Base-by-base conservation (phyloP, 2,888 invertebrate species). In the Pasiphila rectangulata region DNA sequence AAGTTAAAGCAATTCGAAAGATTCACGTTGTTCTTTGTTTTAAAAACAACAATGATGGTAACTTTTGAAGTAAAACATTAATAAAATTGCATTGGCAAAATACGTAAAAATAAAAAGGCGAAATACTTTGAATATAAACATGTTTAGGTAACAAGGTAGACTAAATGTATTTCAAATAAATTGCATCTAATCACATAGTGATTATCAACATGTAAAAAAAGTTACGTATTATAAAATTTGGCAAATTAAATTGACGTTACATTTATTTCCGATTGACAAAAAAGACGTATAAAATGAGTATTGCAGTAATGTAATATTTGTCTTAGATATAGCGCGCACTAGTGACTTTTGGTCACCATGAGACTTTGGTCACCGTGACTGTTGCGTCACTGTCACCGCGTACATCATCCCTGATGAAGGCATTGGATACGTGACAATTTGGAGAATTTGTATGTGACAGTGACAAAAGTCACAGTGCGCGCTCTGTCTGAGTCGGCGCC, bases 1-100 rank as follows among this genome's bases (percentile, higher is more conserved):
- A 64, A 70, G 75, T 83, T 86, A 86, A 86, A 85, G 85, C 82
- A 74, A 75, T 75, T 75, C 64, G 69, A 78, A 75, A 72, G 72
- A 69, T 73, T 67, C 67, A 67, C 70, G 68, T 75, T 72, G 63
- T 72, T 67, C 76, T 79, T 84, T 63, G 74, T 76, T 83, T 83
- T 83, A 83, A n/a, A n/a, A 88, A 86, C 84, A 84, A 83, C 72
- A 69, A 30, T 69, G 72, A 70, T 88, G 88, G 88, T 88, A 88
- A 88, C 88, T 87, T 67, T 69, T 67, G 68, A 73, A 69, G 60
- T 71, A 74, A 72, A 59, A 58, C n/a, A 32, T 63, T 62, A 58
- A 56, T 60, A 61, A 54, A 63, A 69, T 72, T 74, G 75, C 75
- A 72, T 72, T 72, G 63, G 62, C 57, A 65, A 63, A 44, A 16